phyloP scores from a whole-genome alignment of 2,888 invertebrate genomes.

The Metellina segmentata region DNA sequence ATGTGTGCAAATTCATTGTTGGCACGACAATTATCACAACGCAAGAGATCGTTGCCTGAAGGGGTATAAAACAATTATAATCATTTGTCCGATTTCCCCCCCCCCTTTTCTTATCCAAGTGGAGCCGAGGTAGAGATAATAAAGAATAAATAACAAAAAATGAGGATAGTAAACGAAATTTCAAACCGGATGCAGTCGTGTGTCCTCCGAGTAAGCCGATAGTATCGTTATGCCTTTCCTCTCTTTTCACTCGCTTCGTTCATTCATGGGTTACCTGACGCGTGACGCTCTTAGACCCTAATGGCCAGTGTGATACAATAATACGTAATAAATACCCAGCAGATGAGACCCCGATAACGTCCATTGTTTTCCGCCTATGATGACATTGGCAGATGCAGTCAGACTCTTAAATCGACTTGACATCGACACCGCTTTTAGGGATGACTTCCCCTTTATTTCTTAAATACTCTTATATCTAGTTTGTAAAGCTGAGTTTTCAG shows the following conservation, averaged over 20 bases:
- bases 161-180: conserved; percentile 47
- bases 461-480: conserved; percentile 4
- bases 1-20: conserved; percentile 57
- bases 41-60: not conserved
- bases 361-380: conserved; percentile 54
- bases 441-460: not conserved
- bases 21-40: conserved; percentile 43
- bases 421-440: conserved; percentile 34
- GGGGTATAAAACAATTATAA: conserved; percentile 38
- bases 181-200: conserved; percentile 70
- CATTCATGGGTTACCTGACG: conserved; percentile 68
- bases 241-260: conserved; percentile 50
- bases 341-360: conserved; percentile 51
- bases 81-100: not conserved
- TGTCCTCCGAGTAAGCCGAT: conserved; percentile 68
- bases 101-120: no score
- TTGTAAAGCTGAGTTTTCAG: not conserved
- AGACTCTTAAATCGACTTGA: conserved; percentile 46
- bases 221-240: conserved; percentile 62
- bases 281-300: conserved; percentile 69
- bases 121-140: not conserved
- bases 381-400: conserved; percentile 56
- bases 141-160: not conserved
- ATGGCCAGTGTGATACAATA: conserved; percentile 72
- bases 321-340: conserved; percentile 74